A percentile compares a stretch with the other conserved stretches of the same genome.
Conservation (phyloP, 2,888 invertebrate species). For the Apoderus coryli region DNA sequence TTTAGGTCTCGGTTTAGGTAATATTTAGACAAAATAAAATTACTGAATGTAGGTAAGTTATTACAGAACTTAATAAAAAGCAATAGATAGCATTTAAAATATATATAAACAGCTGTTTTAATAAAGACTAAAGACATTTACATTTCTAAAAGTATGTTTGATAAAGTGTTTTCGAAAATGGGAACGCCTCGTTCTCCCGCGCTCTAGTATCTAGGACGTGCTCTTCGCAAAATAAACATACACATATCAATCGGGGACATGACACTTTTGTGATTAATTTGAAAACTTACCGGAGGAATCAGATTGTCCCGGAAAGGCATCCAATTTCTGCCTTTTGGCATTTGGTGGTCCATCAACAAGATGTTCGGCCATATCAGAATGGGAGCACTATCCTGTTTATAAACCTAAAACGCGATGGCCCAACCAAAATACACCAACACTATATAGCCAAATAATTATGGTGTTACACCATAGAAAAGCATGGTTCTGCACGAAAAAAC, state of each 20-base stretch:
- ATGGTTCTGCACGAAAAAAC: constrained; percentile 33
- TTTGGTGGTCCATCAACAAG: constrained; percentile 90
- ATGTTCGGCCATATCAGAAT: constrained; percentile 74
- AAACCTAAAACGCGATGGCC: too few species aligned
- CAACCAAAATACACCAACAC: constrained; percentile 46
- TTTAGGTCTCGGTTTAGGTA: too few species aligned
- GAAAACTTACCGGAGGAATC: constrained; percentile 58
- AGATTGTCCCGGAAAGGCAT: constrained; percentile 65
- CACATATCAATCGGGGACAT: too few species aligned
- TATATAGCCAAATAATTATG: too few species aligned
- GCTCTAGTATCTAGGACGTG: constrained; percentile 26
- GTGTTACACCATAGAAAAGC: too few species aligned
- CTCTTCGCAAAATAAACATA: constrained; percentile 24
- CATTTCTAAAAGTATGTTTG: constrained; percentile 18
- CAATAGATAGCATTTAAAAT: too few species aligned
- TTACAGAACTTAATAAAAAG: too few species aligned
- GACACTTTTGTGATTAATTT: constrained; percentile 14
- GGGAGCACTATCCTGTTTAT: constrained; percentile 41
- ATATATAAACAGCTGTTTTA: too few species aligned
- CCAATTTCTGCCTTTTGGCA: constrained; percentile 84
- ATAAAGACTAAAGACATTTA: too few species aligned
- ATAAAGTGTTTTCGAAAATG: constrained; percentile 13
- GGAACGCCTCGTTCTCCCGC: constrained; percentile 32
- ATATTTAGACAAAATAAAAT: too few species aligned
- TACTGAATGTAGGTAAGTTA: too few species aligned